Percentiles rank a stretch among this genome's conserved stretches.
These are phyloP conservation scores for Archocentrus centrarchus DNA, from an alignment of 2,113 vertebrate genomes.

Conservation along the genomic window DNA sequence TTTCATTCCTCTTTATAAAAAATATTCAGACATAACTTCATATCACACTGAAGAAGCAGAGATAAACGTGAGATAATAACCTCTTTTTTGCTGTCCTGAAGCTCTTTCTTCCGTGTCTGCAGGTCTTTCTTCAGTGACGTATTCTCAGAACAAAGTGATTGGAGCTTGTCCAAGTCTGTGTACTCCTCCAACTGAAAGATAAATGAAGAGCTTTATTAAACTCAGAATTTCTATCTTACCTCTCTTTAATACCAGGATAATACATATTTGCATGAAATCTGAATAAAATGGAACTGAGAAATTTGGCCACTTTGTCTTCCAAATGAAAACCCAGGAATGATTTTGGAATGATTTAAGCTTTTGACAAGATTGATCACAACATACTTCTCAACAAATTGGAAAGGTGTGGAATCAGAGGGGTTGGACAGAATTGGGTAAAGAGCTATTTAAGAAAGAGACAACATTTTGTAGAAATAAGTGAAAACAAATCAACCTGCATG, in stretches of 20 bases:
- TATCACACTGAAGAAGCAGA: rapidly evolving
- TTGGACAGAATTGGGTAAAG: no score
- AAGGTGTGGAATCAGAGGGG: no score
- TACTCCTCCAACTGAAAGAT: background rate
- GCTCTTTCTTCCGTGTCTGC: background rate
- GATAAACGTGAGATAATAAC: background rate
- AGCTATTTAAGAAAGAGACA: no score
- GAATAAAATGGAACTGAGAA: background rate
- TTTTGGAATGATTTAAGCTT: no score
- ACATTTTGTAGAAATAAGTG: no score
- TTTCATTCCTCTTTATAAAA: background rate
- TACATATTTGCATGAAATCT: background rate
- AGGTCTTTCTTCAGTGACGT: background rate
- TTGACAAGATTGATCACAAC: no score
- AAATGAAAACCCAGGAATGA: background rate
- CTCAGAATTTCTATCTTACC: no score
- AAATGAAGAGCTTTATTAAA: background rate
- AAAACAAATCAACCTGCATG: no score
- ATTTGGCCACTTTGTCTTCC: background rate
- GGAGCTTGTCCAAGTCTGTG: background rate
- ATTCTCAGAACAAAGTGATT: background rate
- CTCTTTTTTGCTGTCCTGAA: rapidly evolving
- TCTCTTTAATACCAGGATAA: background rate
- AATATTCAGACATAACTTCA: background rate
- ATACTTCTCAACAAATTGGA: no score